A percentile compares a stretch with the other conserved stretches of the same genome.
Evolutionary conservation across 2,113 vertebrate genomes (phyloP).

Genomic region (Cathartes aura): DNA sequence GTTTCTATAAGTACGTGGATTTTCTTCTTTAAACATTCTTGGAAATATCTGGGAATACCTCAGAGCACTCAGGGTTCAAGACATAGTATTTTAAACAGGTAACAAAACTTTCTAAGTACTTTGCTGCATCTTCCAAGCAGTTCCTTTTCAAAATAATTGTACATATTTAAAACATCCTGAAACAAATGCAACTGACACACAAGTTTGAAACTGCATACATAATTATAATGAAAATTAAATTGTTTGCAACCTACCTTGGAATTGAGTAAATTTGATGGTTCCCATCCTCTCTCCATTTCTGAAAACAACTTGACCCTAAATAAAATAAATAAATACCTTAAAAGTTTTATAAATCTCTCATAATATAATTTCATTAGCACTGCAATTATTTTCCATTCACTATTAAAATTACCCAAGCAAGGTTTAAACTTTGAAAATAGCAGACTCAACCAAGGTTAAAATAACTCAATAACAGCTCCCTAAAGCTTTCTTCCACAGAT

Average conservation of each 20-base stretch:
- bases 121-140: background rate
- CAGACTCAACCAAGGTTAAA: background rate
- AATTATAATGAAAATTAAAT: constrained; percentile 29
- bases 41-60: background rate
- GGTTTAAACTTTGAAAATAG: background rate
- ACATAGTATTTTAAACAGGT: background rate
- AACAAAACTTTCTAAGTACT: background rate
- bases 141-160: background rate
- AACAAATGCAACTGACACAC: background rate
- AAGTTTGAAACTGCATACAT: background rate
- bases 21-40: background rate
- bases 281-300: constrained; percentile 98
- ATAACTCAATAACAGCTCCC: background rate
- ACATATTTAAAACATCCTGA: background rate
- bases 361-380: background rate
- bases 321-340: constrained; percentile 67
- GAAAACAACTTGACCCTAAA: constrained; percentile 98
- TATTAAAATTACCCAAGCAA: background rate
- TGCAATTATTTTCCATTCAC: background rate
- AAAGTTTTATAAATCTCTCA: background rate
- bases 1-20: background rate
- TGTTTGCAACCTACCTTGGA: constrained; percentile 88
- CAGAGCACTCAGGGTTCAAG: background rate
- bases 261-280: constrained; percentile 98
- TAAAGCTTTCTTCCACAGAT: background rate